Conservation (phyloP, 2,113 vertebrate species). For the Dermatemys mawii region DNA sequence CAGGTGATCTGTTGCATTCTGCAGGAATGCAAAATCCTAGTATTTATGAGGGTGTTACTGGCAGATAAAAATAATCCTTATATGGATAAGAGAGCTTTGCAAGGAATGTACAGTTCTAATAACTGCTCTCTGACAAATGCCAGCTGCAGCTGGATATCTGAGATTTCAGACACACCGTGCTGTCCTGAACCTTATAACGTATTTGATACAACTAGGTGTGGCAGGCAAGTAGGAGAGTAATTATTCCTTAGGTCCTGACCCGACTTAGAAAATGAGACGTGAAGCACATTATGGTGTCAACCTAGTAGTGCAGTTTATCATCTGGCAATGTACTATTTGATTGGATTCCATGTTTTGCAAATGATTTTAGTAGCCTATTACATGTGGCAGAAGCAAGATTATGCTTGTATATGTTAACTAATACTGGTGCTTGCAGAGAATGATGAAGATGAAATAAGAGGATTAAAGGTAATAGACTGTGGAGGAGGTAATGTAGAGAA, state of each 20-base stretch:
- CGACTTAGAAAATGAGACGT: background rate
- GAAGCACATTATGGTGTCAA: background rate
- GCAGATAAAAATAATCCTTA: conserved; percentile 27
- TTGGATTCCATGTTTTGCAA: background rate
- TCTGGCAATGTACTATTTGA: background rate
- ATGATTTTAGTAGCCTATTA: background rate
- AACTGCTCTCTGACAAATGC: conserved; percentile 20
- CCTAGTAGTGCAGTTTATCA: background rate
- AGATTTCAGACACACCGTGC: background rate
- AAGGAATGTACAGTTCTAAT: background rate
- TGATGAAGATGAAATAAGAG: background rate
- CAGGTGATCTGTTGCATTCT: conserved; percentile 8
- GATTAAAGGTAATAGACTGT: background rate
- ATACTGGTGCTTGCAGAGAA: background rate
- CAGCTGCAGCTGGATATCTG: background rate
- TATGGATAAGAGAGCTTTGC: background rate
- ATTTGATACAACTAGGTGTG: background rate
- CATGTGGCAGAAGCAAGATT: background rate
- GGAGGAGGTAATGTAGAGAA: background rate
- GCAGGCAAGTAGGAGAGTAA: background rate
- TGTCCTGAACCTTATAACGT: background rate
- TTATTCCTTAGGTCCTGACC: background rate
- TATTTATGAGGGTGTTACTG: conserved; percentile 36
- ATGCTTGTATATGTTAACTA: background rate
- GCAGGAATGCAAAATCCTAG: conserved; percentile 6